Percentiles rank a stretch among this genome's conserved stretches.
Evolutionary conservation across 2,888 invertebrate genomes (phyloP).

Genomic region (Lithophane leautieri): DNA sequence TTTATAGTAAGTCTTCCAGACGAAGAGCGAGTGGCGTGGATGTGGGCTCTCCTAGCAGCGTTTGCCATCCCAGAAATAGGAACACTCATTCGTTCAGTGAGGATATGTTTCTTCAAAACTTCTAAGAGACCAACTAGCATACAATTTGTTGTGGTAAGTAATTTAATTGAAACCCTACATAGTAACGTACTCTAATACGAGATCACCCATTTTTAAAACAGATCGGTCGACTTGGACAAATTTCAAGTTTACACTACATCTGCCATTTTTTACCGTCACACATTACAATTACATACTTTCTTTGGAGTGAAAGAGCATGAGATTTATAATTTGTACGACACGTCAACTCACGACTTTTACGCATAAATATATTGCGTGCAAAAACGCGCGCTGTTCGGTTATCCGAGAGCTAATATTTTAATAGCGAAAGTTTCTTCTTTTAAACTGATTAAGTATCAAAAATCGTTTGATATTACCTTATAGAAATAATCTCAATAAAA

Average conservation of each 20-base stretch:
- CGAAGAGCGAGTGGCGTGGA: constrained; percentile 97
- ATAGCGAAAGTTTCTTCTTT: constrained; percentile 5
- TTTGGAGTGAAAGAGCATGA: not conserved
- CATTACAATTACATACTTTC: constrained; percentile 11
- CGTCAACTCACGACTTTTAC: constrained; percentile 22
- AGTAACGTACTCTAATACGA: not conserved
- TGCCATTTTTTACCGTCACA: not conserved
- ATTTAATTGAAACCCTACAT: not conserved
- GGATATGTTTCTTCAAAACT: constrained; percentile 97
- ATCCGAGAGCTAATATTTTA: constrained; percentile 6
- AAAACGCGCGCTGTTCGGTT: constrained; percentile 8
- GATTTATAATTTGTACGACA: constrained; percentile 20
- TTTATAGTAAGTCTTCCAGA: constrained; percentile 95
- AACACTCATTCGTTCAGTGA: constrained; percentile 94
- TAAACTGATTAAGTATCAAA: not conserved
- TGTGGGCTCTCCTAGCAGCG: constrained; percentile 97
- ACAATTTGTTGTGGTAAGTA: constrained; percentile 88
- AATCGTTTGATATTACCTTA: not conserved
- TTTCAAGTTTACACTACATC: not conserved
- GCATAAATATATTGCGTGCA: constrained; percentile 26
- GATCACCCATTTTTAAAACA: not conserved
- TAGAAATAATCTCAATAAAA: not conserved
- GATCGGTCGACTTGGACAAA: not conserved
- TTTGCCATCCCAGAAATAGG: constrained; percentile 97
- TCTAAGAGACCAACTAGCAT: constrained; percentile 93